These are phyloP conservation scores for Andrena fulva DNA, from an alignment of 2,888 invertebrate genomes.

Conservation along the genomic window DNA sequence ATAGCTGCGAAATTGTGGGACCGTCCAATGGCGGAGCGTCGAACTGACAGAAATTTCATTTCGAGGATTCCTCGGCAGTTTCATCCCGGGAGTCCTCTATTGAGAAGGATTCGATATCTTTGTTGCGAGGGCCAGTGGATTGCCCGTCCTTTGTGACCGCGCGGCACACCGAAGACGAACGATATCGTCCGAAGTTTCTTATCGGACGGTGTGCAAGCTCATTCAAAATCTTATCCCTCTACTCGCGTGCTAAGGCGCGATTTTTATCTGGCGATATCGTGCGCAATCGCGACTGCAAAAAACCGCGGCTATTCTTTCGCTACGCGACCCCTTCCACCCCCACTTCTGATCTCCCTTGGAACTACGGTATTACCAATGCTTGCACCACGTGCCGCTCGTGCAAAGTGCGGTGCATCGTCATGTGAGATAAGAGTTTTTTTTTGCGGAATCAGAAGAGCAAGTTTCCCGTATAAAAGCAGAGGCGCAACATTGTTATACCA, in stretches of 20 bases:
- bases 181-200: slow-evolving; percentile 26
- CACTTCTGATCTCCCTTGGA: neutral
- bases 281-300: slow-evolving; percentile 26
- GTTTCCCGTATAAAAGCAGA: slow-evolving; percentile 60
- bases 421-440: slow-evolving; percentile 58
- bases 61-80: neutral
- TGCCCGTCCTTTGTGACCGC: neutral
- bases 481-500: slow-evolving; percentile 18
- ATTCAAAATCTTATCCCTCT: slow-evolving; percentile 37
- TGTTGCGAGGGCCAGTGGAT: neutral
- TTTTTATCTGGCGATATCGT: slow-evolving; percentile 39
- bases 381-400: slow-evolving; percentile 25
- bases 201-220: slow-evolving; percentile 14
- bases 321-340: neutral
- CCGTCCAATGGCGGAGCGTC: neutral
- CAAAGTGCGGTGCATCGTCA: slow-evolving; percentile 34
- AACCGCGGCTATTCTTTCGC: slow-evolving; percentile 9
- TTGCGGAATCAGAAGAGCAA: slow-evolving; percentile 49
- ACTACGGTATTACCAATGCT: slow-evolving; percentile 38
- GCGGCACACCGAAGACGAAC: neutral
- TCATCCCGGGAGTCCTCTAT: neutral
- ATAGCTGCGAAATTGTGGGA: too few species aligned
- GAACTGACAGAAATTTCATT: neutral
- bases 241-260: neutral
- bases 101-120: neutral